Evolutionary conservation across 2,797 vertebrate species (phyloP).

Genomic region (Danio aesculapii): DNA sequence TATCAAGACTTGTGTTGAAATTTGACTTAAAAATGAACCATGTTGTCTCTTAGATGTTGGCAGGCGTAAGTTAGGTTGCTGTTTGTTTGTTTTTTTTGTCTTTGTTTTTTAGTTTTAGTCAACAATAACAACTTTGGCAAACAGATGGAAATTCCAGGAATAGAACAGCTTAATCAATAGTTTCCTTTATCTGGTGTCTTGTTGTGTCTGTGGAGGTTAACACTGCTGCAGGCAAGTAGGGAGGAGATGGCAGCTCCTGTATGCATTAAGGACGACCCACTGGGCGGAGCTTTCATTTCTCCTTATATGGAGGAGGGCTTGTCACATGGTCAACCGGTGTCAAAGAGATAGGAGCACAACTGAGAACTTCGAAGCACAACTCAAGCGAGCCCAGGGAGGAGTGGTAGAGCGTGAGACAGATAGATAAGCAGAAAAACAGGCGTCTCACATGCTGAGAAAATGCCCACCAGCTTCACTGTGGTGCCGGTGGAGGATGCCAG

Average conservation of each 20-base stretch:
- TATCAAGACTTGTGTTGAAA: too few species aligned
- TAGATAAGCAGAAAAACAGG: constrained; percentile 39
- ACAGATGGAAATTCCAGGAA: constrained; percentile 23
- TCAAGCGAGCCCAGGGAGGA: constrained; percentile 47
- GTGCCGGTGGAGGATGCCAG: constrained; percentile 86
- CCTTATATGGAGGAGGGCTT: constrained; percentile 78
- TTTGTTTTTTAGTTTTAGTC: background rate
- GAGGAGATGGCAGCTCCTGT: constrained; percentile 25
- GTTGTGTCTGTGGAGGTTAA: constrained; percentile 53
- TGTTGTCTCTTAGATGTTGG: too few species aligned
- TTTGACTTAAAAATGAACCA: too few species aligned
- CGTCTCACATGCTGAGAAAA: constrained; percentile 77
- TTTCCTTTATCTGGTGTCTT: constrained; percentile 44
- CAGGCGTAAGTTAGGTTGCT: too few species aligned
- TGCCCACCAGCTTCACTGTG: constrained; percentile 94
- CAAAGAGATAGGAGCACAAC: constrained; percentile 71
- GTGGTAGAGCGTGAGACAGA: constrained; percentile 36
- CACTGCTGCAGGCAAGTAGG: constrained; percentile 26
- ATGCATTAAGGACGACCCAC: constrained; percentile 54
- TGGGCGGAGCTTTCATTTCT: constrained; percentile 73
- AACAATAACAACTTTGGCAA: background rate
- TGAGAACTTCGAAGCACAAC: constrained; percentile 63
- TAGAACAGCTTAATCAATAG: constrained; percentile 39
- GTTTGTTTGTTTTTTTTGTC: too few species aligned
- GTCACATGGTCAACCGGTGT: constrained; percentile 76